Percentiles rank a stretch among this genome's conserved stretches.
phyloP scores from a whole-genome alignment of 2,113 vertebrate species.

The Nesospiza acunhae region DNA sequence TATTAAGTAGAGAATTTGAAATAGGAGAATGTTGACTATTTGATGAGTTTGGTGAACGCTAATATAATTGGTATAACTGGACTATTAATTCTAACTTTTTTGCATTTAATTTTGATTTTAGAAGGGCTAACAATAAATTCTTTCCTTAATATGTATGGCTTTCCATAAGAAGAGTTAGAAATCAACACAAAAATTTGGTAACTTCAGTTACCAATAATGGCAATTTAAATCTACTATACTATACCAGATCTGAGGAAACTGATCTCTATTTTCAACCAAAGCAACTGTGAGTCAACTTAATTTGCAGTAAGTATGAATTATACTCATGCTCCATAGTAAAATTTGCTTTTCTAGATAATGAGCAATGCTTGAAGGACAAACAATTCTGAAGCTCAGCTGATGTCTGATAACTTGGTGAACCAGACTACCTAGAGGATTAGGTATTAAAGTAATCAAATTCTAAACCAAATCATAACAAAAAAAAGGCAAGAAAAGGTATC shows the following conservation, averaged over 20 bases:
- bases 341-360: background rate
- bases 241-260: background rate
- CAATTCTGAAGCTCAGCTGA: background rate
- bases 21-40: background rate
- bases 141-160: background rate
- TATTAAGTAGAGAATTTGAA: background rate
- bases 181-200: background rate
- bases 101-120: background rate
- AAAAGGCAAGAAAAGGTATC: background rate
- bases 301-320: background rate
- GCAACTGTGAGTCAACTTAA: background rate
- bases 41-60: background rate
- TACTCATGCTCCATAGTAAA: accelerated
- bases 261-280: background rate
- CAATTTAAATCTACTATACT: background rate
- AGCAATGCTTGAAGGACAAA: background rate
- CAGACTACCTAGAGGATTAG: background rate
- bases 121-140: background rate
- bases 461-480: background rate
- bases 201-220: background rate
- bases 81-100: background rate
- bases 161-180: background rate
- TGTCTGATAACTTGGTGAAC: background rate
- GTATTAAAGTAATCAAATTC: background rate
- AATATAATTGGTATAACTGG: background rate